phyloP scores from a whole-genome alignment of 1,140 invertebrate species.

The Caenorhabditis inopinata region DNA sequence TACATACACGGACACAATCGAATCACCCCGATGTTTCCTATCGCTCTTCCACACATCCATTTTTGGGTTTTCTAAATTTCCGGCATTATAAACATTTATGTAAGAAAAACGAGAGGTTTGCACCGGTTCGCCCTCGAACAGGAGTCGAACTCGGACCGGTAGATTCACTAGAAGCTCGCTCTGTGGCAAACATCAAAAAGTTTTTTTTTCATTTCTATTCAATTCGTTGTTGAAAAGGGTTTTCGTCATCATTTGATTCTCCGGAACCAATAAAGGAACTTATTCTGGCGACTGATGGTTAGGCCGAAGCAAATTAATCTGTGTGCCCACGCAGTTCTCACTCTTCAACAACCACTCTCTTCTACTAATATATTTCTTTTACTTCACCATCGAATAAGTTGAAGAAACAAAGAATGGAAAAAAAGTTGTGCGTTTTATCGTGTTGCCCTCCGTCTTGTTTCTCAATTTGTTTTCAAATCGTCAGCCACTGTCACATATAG shows the following conservation, averaged over 20 bases:
- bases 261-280: slow-evolving; percentile 23
- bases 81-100: slow-evolving; percentile 26
- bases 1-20: background rate
- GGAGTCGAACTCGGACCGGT: too few species aligned
- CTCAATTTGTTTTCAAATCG: slow-evolving; percentile 20
- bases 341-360: background rate
- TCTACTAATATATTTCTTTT: slow-evolving; percentile 1
- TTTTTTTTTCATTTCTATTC: slow-evolving; percentile 3
- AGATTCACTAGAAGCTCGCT: background rate
- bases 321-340: slow-evolving; percentile 20
- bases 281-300: background rate
- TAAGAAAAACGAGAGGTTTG: too few species aligned
- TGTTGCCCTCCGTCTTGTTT: slow-evolving; percentile 1
- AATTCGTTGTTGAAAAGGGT: background rate
- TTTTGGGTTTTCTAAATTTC: background rate
- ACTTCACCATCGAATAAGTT: background rate
- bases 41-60: slow-evolving; percentile 8
- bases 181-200: slow-evolving; percentile 25
- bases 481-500: slow-evolving; percentile 17
- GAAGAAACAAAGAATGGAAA: background rate
- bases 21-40: slow-evolving; percentile 1
- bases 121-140: too few species aligned
- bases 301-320: slow-evolving; percentile 20
- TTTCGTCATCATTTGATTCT: background rate
- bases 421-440: slow-evolving; percentile 15